Conservation (phyloP, 92 coral and sea anemone species). For the Meandrina meandrites region DNA sequence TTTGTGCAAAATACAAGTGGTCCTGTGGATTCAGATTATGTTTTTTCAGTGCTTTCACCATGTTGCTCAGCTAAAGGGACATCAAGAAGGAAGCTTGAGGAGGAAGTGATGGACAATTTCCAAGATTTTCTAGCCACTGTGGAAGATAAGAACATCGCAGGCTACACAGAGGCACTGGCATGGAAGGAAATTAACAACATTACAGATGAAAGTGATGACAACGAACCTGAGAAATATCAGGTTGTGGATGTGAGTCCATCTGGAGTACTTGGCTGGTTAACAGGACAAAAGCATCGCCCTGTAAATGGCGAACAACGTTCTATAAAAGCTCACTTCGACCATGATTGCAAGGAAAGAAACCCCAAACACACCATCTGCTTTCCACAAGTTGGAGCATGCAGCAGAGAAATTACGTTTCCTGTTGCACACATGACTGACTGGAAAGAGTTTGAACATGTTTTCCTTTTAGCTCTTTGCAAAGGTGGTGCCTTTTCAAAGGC, state of each 20-base stretch:
- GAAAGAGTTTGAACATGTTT: conserved; percentile 53
- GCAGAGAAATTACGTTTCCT: conserved; percentile 68
- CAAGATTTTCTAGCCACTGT: conserved; percentile 66
- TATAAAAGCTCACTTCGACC: conserved; percentile 61
- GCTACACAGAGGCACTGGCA: conserved; percentile 64
- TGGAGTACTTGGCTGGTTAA: conserved; percentile 80
- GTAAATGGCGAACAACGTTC: conserved; percentile 63
- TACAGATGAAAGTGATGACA: conserved; percentile 47
- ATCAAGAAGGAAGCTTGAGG: conserved; percentile 61
- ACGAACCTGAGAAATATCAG: conserved; percentile 34
- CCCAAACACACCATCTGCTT: conserved; percentile 76
- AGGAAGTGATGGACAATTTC: conserved; percentile 62
- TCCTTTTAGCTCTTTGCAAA: conserved; percentile 53
- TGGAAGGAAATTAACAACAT: conserved; percentile 50
- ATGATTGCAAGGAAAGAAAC: conserved; percentile 65
- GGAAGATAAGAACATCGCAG: conserved; percentile 64
- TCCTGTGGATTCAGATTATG: conserved; percentile 73
- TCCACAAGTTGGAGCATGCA: conserved; percentile 69
- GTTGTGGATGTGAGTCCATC: conserved; percentile 54
- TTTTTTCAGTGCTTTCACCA: conserved; percentile 62
- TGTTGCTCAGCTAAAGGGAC: conserved; percentile 57
- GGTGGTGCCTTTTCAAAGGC: conserved; percentile 58
- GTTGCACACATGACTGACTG: conserved; percentile 70
- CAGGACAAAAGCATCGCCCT: conserved; percentile 76
- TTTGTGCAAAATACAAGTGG: conserved; percentile 52